Evolutionary conservation across 2,113 vertebrate species (phyloP).

Genomic region (Sialia sialis): DNA sequence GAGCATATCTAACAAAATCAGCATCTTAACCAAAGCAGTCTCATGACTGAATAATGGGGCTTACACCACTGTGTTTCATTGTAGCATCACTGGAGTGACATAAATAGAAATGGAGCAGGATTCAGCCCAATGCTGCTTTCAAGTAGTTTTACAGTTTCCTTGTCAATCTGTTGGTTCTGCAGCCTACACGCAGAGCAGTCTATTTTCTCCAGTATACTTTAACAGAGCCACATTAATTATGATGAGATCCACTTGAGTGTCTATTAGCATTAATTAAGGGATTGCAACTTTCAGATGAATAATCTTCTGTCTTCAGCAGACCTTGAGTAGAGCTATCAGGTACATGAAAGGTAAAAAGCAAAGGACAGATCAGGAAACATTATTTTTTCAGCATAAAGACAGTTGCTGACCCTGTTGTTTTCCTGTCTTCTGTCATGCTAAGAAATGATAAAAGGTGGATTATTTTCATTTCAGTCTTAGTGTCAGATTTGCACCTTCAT

Average conservation of each 20-base stretch:
- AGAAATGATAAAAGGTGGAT: background rate
- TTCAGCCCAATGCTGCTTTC: background rate
- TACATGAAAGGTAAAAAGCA: background rate
- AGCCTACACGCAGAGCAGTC: background rate
- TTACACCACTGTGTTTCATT: background rate
- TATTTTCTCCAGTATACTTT: background rate
- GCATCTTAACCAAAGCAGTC: background rate
- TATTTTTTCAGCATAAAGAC: background rate
- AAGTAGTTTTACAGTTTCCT: background rate
- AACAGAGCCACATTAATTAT: background rate
- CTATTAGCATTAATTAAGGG: conserved; percentile 39
- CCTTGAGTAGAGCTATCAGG: background rate
- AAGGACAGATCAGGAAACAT: background rate
- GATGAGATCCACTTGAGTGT: background rate
- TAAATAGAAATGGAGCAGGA: background rate
- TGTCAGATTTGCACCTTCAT: background rate
- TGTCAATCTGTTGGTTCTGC: background rate
- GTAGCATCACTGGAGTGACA: background rate
- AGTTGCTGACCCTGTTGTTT: background rate
- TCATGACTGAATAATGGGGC: background rate
- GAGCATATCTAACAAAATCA: background rate
- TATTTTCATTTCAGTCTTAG: conserved; percentile 8
- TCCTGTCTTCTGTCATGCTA: background rate
- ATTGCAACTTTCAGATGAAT: conserved; percentile 24
- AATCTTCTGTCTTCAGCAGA: background rate